phyloP scores from a whole-genome alignment of 2,888 invertebrate species.

The Ennomos quercinarius region DNA sequence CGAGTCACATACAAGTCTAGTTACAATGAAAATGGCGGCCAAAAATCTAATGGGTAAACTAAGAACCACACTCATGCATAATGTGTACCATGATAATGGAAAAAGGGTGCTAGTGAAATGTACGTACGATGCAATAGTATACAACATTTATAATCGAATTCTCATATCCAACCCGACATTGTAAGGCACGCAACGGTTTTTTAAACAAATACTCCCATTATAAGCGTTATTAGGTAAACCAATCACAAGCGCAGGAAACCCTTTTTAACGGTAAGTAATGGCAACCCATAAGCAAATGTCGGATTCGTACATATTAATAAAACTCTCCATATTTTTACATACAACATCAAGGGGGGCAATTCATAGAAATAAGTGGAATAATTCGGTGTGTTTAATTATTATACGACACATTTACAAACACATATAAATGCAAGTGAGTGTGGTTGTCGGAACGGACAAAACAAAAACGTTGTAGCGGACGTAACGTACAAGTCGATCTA shows the following conservation, averaged over 20 bases:
- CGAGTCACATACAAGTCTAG: neutral
- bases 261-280: slow-evolving; percentile 65
- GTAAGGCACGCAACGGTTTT: slow-evolving; percentile 35
- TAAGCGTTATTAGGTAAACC: slow-evolving; percentile 80
- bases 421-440: slow-evolving; percentile 83
- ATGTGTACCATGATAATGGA: slow-evolving; percentile 55
- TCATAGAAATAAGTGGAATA: slow-evolving; percentile 37
- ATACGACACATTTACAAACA: slow-evolving; percentile 47
- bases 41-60: slow-evolving; percentile 33
- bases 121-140: slow-evolving; percentile 52
- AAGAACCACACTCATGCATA: slow-evolving; percentile 84
- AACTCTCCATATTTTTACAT: slow-evolving; percentile 25
- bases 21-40: slow-evolving; percentile 8
- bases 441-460: slow-evolving; percentile 67
- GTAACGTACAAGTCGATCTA: slow-evolving; percentile 16
- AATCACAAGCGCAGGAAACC: slow-evolving; percentile 76
- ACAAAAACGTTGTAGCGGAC: slow-evolving; percentile 74
- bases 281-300: slow-evolving; percentile 82
- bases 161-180: slow-evolving; percentile 76
- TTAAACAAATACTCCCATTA: slow-evolving; percentile 52
- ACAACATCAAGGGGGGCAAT: slow-evolving; percentile 51
- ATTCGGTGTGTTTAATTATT: slow-evolving; percentile 35
- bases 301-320: slow-evolving; percentile 64
- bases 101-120: slow-evolving; percentile 53
- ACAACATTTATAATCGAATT: slow-evolving; percentile 48